Base-by-base conservation (phyloP, 2,888 invertebrate species). In the Cryptus armator region DNA sequence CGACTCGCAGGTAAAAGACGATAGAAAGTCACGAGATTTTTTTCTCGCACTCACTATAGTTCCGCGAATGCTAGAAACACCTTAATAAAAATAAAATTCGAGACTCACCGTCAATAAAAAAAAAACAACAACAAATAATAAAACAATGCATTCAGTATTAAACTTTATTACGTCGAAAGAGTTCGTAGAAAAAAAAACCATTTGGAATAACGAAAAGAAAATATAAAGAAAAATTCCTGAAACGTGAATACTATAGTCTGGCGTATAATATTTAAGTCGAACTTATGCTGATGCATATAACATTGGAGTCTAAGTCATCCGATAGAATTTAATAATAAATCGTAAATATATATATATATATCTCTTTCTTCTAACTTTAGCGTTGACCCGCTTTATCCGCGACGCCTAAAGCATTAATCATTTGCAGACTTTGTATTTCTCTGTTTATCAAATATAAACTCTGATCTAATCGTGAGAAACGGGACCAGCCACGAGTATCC, bases 121-220 rank as follows among this genome's bases (percentile, higher is more conserved):
- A 37, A 37, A 37, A 1, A 37, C n/a, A n/a, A n/a, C n/a, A n/a
- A 37, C 5, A 37, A 56, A 24, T 10, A 24, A 56, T 19, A 4
- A 56, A 24, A 19, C 56, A 2, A 4, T 19, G 10, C 0, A 37
- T 56, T 56, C 56, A 24, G 10, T 56, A 56, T 56, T 19, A 56
- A 56, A 56, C 10, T 84, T 74, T 81, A 84, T 74, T 78, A 78
- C 72, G 77, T 84, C 68, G 62, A 81, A 70, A 77, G 67, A 80
- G 32, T 24, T 80, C 76, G 51, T n/a, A 74, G 46, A 56, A 59
- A 53, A 68, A 66, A 78, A 78, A 75, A 62, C 6, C 46, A 29
- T 51, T 14, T 44, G 43, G 44, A 12, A 19, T 16, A 43, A 62
- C 29, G 44, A 44, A 46, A 29, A 53, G 16, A 48, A 46, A 66